phyloP scores from a whole-genome alignment of 2,888 invertebrate genomes.

The Calameuta pallipes region DNA sequence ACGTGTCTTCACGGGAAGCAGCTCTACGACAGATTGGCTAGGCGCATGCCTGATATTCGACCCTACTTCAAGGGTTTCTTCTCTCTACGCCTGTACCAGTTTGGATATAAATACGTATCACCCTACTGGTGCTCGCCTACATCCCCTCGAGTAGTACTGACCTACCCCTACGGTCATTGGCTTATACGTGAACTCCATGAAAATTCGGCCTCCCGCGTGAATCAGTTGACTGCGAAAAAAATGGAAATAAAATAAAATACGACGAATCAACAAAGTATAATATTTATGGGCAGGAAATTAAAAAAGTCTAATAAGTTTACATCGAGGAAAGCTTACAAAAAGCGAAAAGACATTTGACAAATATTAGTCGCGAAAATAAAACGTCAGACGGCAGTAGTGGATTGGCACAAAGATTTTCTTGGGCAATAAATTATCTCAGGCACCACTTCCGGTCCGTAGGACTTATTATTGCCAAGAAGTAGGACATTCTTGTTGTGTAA shows the following conservation, averaged over 20 bases:
- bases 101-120: constrained; percentile 6
- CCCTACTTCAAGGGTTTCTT: constrained; percentile 8
- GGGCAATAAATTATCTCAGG: no score
- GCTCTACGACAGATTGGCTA: constrained; percentile 33
- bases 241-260: not conserved
- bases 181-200: constrained; percentile 1
- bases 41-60: constrained; percentile 51
- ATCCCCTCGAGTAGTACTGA: constrained; percentile 14
- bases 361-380: no score
- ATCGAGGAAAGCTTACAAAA: no score
- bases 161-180: constrained; percentile 25
- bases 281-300: not conserved
- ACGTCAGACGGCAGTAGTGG: no score
- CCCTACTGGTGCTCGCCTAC: constrained; percentile 19
- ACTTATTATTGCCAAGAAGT: not conserved
- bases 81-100: constrained; percentile 7
- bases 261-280: not conserved
- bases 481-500: not conserved
- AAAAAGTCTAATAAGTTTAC: no score
- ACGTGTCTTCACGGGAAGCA: constrained; percentile 53
- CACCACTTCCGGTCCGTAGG: no score
- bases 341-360: no score
- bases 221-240: not conserved
- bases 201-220: not conserved
- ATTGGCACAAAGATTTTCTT: no score